phyloP scores from a whole-genome alignment of 2,113 vertebrate genomes.

The Hipposideros armiger region DNA sequence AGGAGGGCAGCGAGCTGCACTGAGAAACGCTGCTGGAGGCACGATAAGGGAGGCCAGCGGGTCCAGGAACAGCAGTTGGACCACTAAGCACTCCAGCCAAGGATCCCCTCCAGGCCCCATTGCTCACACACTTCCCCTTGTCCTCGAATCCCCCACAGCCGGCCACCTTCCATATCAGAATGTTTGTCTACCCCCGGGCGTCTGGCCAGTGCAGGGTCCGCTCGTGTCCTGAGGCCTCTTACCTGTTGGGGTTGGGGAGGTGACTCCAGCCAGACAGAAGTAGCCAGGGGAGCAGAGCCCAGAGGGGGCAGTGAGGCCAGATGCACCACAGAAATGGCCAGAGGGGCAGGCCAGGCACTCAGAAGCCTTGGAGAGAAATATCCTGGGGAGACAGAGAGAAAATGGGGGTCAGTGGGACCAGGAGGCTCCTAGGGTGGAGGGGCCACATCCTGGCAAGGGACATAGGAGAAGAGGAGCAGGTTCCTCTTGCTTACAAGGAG shows the following conservation, averaged over 20 bases:
- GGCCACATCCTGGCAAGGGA: not conserved
- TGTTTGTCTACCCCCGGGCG: fast-evolving
- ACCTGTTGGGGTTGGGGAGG: slow-evolving; percentile 82
- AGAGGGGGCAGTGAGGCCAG: slow-evolving; percentile 90
- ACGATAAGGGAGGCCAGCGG: not conserved
- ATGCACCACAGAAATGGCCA: slow-evolving; percentile 90
- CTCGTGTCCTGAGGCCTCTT: not conserved
- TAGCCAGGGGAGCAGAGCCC: slow-evolving; percentile 92
- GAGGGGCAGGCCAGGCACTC: slow-evolving; percentile 90
- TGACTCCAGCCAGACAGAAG: slow-evolving; percentile 91
- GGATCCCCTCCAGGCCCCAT: not conserved
- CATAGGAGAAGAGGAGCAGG: too few species aligned
- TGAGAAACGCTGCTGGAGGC: not conserved
- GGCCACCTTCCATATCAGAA: not conserved
- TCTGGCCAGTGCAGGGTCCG: not conserved
- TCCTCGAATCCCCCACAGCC: not conserved
- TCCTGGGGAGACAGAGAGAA: slow-evolving; percentile 83
- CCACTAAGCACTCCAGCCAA: not conserved
- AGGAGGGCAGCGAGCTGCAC: not conserved
- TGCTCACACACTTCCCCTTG: too few species aligned
- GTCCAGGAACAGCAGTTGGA: not conserved
- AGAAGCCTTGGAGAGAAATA: slow-evolving; percentile 85
- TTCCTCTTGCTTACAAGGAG: not conserved
- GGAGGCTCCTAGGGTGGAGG: not conserved
- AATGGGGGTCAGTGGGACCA: too few species aligned